These are phyloP conservation scores for Cephus cinctus DNA, from an alignment of 1,140 invertebrate genomes.

Conservation along the genomic window DNA sequence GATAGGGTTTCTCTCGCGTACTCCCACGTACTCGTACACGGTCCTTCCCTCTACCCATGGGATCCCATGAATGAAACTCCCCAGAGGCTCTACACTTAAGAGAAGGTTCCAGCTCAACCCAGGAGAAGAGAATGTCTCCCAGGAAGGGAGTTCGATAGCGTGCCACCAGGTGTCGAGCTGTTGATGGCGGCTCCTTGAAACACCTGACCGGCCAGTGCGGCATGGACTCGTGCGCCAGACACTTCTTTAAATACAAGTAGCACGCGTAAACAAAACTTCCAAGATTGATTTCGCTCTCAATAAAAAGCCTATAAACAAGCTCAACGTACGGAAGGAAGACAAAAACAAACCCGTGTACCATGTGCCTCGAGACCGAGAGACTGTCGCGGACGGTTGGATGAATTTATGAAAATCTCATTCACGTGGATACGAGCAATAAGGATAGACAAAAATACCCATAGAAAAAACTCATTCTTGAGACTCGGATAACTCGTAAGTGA, in stretches of 20 bases:
- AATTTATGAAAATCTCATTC: no score
- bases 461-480: no score
- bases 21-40: no score
- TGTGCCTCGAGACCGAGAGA: not conserved
- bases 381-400: not conserved
- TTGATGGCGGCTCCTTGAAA: slow-evolving; percentile 33
- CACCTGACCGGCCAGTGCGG: slow-evolving; percentile 43
- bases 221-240: slow-evolving; percentile 41
- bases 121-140: not conserved
- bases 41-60: not conserved
- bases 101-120: not conserved
- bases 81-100: not conserved
- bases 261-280: slow-evolving; percentile 14
- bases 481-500: no score
- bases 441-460: no score
- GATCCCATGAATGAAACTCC: not conserved
- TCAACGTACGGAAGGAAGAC: no score
- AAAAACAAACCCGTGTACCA: not conserved
- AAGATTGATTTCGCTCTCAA: not conserved
- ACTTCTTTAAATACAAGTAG: slow-evolving; percentile 38
- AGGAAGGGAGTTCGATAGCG: not conserved
- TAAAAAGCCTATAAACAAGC: not conserved
- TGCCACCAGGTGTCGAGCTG: slow-evolving; percentile 30
- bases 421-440: no score
- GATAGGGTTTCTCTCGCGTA: no score